A percentile compares a stretch with the other conserved stretches of the same genome.
Evolutionary conservation across 2,888 invertebrate genomes (phyloP).

Genomic region (Ichneumoninae sp.): DNA sequence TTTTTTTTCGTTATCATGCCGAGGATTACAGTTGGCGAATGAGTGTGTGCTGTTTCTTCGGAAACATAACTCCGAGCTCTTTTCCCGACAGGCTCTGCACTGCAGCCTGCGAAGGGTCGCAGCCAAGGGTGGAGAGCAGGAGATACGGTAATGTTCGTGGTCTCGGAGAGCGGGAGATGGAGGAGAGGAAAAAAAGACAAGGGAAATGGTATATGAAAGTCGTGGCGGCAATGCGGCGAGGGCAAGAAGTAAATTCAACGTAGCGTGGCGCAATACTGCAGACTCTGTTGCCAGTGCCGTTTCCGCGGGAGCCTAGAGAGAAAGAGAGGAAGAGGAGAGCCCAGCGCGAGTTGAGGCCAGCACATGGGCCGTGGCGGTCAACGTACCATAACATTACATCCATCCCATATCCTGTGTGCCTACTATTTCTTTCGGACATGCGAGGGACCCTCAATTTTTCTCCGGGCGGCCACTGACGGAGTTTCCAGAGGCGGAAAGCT

Average conservation of each 20-base stretch:
- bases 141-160: constrained; percentile 63
- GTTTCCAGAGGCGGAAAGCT: constrained; percentile 31
- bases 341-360: constrained; percentile 68
- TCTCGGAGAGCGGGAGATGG: constrained; percentile 38
- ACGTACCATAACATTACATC: constrained; percentile 84
- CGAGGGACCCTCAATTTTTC: constrained; percentile 63
- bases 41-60: constrained; percentile 25
- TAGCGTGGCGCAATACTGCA: constrained; percentile 74
- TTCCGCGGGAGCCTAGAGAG: constrained; percentile 35
- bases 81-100: constrained; percentile 44
- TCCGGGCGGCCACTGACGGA: constrained; percentile 13
- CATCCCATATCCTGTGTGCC: constrained; percentile 77
- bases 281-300: constrained; percentile 49
- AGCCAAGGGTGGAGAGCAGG: constrained; percentile 55
- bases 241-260: constrained; percentile 76
- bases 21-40: constrained; percentile 4
- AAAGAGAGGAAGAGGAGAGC: constrained; percentile 33
- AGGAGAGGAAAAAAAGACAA: constrained; percentile 47
- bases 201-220: constrained; percentile 59
- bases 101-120: constrained; percentile 35
- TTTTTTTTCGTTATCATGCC: constrained; percentile 8
- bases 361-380: constrained; percentile 82
- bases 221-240: constrained; percentile 63
- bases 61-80: constrained; percentile 37
- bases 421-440: constrained; percentile 79